Evolutionary conservation across 30 jellyfish, hydroid and myxozoan genomes (phyloP).

Genomic region (Aurelia aurita complex sp. Pacific): DNA sequence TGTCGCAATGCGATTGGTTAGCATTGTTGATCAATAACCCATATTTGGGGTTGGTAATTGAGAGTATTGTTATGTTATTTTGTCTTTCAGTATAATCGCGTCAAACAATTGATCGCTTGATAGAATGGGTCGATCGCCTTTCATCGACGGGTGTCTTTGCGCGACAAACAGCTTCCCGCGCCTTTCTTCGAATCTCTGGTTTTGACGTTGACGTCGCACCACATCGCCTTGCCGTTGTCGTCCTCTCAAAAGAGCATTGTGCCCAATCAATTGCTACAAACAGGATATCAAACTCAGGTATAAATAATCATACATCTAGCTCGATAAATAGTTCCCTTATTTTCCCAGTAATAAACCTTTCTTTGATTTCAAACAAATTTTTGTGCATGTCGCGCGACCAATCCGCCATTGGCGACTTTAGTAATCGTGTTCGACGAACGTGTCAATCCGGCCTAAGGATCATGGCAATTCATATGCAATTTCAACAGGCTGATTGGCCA

Average conservation of each 20-base stretch:
- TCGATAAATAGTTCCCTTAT: background rate
- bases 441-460: slow-evolving; percentile 29
- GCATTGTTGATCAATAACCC: slow-evolving; percentile 68
- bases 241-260: slow-evolving; percentile 46
- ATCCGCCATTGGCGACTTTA: slow-evolving; percentile 53
- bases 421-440: slow-evolving; percentile 42
- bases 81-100: slow-evolving; percentile 57
- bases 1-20: slow-evolving; percentile 65
- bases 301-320: background rate
- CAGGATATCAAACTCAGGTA: slow-evolving; percentile 46
- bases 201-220: slow-evolving; percentile 48
- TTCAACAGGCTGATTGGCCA: background rate
- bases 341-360: background rate
- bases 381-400: slow-evolving; percentile 19
- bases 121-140: slow-evolving; percentile 38
- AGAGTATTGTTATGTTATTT: slow-evolving; percentile 72
- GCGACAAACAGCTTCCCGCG: too few species aligned
- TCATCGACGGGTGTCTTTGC: slow-evolving; percentile 36
- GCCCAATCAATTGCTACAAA: slow-evolving; percentile 24
- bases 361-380: background rate
- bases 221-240: slow-evolving; percentile 45
- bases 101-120: slow-evolving; percentile 46
- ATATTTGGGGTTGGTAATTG: slow-evolving; percentile 75
- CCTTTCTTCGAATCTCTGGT: background rate
- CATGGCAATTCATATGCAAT: slow-evolving; percentile 14